These are phyloP conservation scores for Pachycephala philippinensis DNA, from an alignment of 2,113 vertebrate species.

Conservation along the genomic window DNA sequence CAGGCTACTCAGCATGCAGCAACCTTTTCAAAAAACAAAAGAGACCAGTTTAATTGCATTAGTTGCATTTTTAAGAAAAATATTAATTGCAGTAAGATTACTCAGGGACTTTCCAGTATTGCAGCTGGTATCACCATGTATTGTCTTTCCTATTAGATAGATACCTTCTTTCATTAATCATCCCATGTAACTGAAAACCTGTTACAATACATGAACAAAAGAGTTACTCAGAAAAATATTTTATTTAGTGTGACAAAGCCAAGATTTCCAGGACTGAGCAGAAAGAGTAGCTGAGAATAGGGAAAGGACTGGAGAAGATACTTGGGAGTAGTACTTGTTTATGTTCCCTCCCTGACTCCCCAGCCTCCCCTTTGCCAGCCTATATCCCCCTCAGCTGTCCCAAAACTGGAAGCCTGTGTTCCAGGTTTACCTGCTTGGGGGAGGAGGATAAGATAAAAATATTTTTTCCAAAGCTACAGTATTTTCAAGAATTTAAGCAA, in stretches of 20 bases:
- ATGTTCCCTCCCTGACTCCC: neutral
- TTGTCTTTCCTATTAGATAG: neutral
- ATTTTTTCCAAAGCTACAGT: neutral
- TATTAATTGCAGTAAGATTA: neutral
- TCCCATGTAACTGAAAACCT: neutral
- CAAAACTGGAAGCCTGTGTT: neutral
- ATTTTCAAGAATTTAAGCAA: neutral
- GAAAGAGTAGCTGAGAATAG: neutral
- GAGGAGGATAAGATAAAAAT: neutral
- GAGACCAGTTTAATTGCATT: neutral
- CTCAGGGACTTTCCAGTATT: constrained; percentile 33
- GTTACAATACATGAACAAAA: neutral
- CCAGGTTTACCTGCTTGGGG: neutral
- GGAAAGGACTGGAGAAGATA: neutral
- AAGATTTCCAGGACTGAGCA: neutral
- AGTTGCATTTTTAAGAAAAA: neutral
- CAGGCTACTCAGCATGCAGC: neutral
- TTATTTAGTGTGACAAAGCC: neutral
- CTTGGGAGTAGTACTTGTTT: neutral
- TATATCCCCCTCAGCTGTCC: neutral
- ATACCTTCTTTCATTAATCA: neutral
- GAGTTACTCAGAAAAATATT: neutral
- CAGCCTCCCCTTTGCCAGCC: neutral
- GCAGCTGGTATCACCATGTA: neutral
- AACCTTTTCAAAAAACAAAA: neutral